Base-by-base conservation (phyloP, 2,797 vertebrate genomes). In the Tamandua tetradactyla region DNA sequence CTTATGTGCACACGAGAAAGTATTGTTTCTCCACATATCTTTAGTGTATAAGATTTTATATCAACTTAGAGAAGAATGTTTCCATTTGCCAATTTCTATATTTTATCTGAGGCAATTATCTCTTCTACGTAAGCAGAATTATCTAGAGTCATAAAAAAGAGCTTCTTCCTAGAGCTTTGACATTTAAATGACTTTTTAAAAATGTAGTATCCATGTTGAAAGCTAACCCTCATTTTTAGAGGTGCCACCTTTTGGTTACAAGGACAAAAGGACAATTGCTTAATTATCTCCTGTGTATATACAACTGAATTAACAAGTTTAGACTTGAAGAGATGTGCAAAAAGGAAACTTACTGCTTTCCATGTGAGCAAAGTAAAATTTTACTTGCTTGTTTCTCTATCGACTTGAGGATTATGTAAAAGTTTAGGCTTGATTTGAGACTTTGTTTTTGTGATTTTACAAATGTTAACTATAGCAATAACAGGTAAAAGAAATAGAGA, bases 191-290 rank as follows among this genome's bases (percentile, higher is more conserved):
- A 83, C n/a, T 35, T 74, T 94, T 69, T 74, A 92, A 87, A 96
- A 95, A 75, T 95, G 80, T 94, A 96, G 13, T 89, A 12, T 75
- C 37, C 93, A 32, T 91, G n/a, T 91, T 96, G 78, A 90, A 94
- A 96, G 59, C 79, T 96, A 86, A 93, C 69, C 89, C 57, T 91
- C 82, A 74, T 97, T 93, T 94, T 94, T 91, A 88, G 84, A 95
- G 87, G 55, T 97, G 86, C 90, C 69, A 97, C 93, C 72, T 97
- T 93, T 95, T 82, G 69, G 92, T 81, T 97, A 84, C 95, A 98
- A 97, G 97, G 98, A 96, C 98, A 96, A 97, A 97, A 96, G 97
- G 96, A 95, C 95, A 93, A 79, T 3, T 15, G 68, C 94, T 96
- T 98, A 96, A 97, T 98, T 98, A 97, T 86, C 84, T 95, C 94